These are phyloP conservation scores for Saccopteryx bilineata DNA, from an alignment of 2,113 vertebrate species.

Conservation along the genomic window DNA sequence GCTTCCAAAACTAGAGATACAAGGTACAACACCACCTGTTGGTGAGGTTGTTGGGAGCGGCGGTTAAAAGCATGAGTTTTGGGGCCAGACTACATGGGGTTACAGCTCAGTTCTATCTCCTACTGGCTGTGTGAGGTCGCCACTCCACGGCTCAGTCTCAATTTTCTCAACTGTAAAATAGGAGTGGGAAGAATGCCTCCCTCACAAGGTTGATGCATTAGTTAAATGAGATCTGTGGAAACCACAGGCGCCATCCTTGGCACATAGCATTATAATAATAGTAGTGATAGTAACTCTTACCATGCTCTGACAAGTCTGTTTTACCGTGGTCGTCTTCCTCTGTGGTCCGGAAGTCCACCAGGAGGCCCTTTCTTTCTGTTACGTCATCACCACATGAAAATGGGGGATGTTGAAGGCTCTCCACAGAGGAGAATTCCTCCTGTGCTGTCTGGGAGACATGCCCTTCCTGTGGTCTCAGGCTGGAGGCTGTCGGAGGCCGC, in stretches of 20 bases:
- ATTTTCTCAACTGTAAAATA: slow-evolving; percentile 14
- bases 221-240: not conserved
- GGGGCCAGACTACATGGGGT: not conserved
- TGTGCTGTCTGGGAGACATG: accelerated
- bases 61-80: not conserved
- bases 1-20: not conserved
- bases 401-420: too few species aligned
- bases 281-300: accelerated
- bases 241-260: not conserved
- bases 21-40: not conserved
- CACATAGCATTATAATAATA: accelerated
- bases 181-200: not conserved
- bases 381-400: accelerated
- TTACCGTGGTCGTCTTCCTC: not conserved
- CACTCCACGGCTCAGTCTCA: not conserved
- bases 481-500: accelerated
- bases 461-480: not conserved
- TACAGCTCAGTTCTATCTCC: not conserved
- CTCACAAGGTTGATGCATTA: accelerated
- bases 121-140: not conserved
- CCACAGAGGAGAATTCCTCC: not conserved
- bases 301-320: not conserved
- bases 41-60: too few species aligned
- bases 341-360: not conserved
- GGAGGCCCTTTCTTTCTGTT: not conserved